Conservation (phyloP, 2,888 invertebrate genomes). For the Watsonalla cultraria region DNA sequence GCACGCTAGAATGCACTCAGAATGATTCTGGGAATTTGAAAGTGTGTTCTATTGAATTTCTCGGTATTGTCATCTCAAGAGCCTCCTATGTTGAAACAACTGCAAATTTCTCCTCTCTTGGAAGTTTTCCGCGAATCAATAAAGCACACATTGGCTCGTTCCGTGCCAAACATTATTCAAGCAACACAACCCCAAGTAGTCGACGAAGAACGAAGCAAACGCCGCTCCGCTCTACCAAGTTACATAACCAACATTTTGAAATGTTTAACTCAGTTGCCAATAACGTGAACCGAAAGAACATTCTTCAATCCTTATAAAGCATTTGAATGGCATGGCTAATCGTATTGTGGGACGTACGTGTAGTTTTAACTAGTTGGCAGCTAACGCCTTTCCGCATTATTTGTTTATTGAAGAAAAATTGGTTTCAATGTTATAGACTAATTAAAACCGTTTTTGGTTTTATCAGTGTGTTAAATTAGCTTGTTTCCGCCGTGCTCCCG, state of each 20-base stretch:
- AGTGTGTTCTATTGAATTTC: neutral
- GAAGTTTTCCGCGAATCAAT: conserved; percentile 25
- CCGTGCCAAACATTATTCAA: conserved; percentile 43
- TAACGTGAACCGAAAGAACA: neutral
- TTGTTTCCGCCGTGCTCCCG: conserved; percentile 25
- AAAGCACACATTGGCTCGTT: conserved; percentile 23
- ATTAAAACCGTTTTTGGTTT: conserved; percentile 22
- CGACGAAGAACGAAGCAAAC: no score
- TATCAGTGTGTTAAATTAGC: conserved; percentile 27
- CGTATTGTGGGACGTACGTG: neutral
- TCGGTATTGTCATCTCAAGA: neutral
- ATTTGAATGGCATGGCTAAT: conserved; percentile 2
- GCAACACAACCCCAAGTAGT: conserved; percentile 17
- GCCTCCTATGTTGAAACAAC: neutral
- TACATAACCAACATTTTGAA: conserved; percentile 23
- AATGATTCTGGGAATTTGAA: neutral
- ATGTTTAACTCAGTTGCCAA: conserved; percentile 20
- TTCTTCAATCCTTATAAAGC: neutral
- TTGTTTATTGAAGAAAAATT: neutral
- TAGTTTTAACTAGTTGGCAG: neutral
- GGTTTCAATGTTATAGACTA: neutral
- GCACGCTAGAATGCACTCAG: neutral
- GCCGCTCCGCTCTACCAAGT: conserved; percentile 11
- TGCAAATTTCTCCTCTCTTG: conserved; percentile 11
- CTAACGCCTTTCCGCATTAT: neutral